Evolutionary conservation across 2,888 invertebrate genomes (phyloP), one percentile per base, ranked within the genome.

Genomic region (Rhorus exstirpatorius): DNA sequence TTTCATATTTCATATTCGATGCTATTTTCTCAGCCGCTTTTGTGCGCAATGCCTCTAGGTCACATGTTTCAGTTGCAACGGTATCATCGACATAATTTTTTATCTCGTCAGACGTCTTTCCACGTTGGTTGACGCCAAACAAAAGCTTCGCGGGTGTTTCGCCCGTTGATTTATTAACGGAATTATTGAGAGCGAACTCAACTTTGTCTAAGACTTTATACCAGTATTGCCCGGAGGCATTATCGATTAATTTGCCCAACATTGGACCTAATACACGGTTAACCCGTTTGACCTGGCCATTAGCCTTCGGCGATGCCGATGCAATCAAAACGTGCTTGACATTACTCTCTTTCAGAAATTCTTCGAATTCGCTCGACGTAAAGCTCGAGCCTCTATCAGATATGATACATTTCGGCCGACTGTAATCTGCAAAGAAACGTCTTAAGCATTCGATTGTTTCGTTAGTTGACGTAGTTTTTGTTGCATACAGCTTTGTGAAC

Each of bases 361-460:
- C 80, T 21, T 72, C 51, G 74, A 89, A 89, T 17, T 53, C 24
- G 8, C 77, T 44, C 10, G 87, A 87, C 19, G 87, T 88, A 75
- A 89, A 89, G 55, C 81, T 68, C 8, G 83, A 80, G 10, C 89
- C 89, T 41, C 89, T 58, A 76, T 90, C 89, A 7, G 84, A 81
- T 12, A 88, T 72, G 17, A 31, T 31, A 6, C 2, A 2, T 6
- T 31, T 31, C 3, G 31, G 31, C 6, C 31, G 31, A 31, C 31
- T 31, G 6, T 31, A 31, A 31, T 31, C 31, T 79, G 80, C n/a
- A n/a, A n/a, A n/a, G 10, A 89, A 79, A 6, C 88, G 77, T 46
- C 86, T 78, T 21, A n/a, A n/a, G n/a, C n/a, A n/a, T n/a, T n/a
- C n/a, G n/a, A 31, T 6, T 31, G 31, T 6, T 6, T 31, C 31